Base-by-base conservation (phyloP, 2,888 invertebrate species). In the Bruchidius siliquastri region DNA sequence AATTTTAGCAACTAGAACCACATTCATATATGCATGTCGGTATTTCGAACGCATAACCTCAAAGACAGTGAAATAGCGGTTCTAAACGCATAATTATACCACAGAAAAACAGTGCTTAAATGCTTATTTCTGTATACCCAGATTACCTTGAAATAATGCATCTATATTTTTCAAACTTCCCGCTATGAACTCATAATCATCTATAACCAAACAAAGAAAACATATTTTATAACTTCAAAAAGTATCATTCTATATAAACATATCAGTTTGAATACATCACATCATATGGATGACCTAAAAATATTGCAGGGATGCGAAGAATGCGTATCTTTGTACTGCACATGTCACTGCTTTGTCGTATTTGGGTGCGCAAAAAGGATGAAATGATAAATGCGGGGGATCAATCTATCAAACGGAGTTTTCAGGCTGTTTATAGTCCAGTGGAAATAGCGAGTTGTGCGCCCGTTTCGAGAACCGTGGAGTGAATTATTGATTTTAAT, bases 331-430 rank as follows among this genome's bases (percentile, higher is more conserved):
- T 68, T 30, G 71, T 69, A 30, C 70, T 72, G 72, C 67, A 49
- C 49, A 49, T 49, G 49, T 49, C 49, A 13, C 6, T 13, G 10
- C 49, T 49, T 49, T 49, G 49, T 3, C 30, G 30, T 30, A 8
- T 30, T 30, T 30, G 8, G 8, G 30, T 49, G 49, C 49, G 49
- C 49, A 18, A 49, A 49, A 49, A 49, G 49, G 49, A 49, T 49
- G 49, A 49, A 49, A 49, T 49, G 49, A 49, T 76, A 74, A 77
- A 77, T 77, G 76, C 73, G 72, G 69, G n/a, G 76, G 78, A 81
- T 81, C 81, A 80, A 80, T 49, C 49, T 49, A 49, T 49, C 49
- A 49, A 49, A 49, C 49, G 49, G 49, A 13, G 49, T 3, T 49
- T 26, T 26, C 26, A 8, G 26, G 26, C 26, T 13, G 49, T 49